Base-by-base conservation (phyloP, 2,888 invertebrate species). In the Himalopsyche tibetana region DNA sequence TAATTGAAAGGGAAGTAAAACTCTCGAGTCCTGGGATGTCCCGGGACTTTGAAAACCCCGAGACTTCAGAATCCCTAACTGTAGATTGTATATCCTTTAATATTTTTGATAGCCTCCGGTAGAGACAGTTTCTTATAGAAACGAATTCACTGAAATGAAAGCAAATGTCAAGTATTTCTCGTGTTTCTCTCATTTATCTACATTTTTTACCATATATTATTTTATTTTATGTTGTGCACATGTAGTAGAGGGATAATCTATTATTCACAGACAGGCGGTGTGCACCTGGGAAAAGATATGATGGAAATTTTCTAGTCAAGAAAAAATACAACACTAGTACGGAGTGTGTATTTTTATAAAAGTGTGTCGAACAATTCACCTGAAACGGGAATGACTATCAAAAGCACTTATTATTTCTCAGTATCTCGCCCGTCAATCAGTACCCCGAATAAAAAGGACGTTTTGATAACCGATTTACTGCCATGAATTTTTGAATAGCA, bases 161-260 rank as follows among this genome's bases (percentile, higher is more conserved):
- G 19, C 8, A 28, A 15, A n/a, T 63, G 63, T 63, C 63, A 63
- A 5, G 63, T 63, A 8, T 63, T 63, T 63, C 28, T 63, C 28
- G 19, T 63, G 9, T 63, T 63, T 63, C 19, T 8, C 63, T 63
- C 19, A 19, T 63, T 63, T 63, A 63, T 63, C n/a, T 63, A 63
- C 63, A 63, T 63, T 28, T 63, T 63, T 63, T 63, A 63, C 63
- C 19, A 63, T 63, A 63, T 63, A 63, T 63, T 63, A 63, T 63
- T 8, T 63, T 19, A 63, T 63, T 63, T 63, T 19, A 63, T 63
- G 63, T 63, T 63, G 19, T 63, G 19, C 63, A 63, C 63, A 63
- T 63, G 63, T 63, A 63, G 63, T 63, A 19, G 19, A 19, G 19
- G 19, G 63, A 63, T 63, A 63, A 63, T 63, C 19, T 63, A 63